phyloP scores from a whole-genome alignment of 1,140 invertebrate genomes.

The Drosophila subpulchrella region DNA sequence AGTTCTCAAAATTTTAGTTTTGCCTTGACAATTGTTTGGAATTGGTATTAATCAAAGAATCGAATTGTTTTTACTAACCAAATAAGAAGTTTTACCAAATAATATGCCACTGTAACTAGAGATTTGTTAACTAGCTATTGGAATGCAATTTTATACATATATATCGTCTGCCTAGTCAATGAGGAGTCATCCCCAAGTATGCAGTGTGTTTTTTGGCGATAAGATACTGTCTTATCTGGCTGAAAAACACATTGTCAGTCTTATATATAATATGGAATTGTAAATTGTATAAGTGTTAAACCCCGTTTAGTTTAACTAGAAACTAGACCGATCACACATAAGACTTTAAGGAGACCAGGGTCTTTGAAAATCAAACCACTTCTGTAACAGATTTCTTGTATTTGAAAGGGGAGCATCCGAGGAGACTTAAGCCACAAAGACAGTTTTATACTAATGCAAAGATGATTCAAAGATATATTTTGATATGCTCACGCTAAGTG shows the following conservation, averaged over 20 bases:
- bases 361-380: constrained; percentile 18
- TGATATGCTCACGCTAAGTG: constrained; percentile 63
- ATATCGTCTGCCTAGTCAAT: constrained; percentile 49
- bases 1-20: constrained; percentile 32
- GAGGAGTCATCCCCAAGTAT: constrained; percentile 26
- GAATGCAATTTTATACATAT: constrained; percentile 17
- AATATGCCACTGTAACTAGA: constrained; percentile 39
- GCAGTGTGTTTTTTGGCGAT: constrained; percentile 22
- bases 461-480: constrained; percentile 58
- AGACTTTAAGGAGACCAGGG: constrained; percentile 28
- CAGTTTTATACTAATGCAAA: constrained; percentile 53
- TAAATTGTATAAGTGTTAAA: constrained; percentile 39
- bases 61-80: constrained; percentile 34
- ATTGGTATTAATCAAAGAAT: constrained; percentile 11
- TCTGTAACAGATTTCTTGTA: constrained; percentile 12
- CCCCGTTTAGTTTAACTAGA: constrained; percentile 25
- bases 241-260: constrained; percentile 27
- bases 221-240: constrained; percentile 30
- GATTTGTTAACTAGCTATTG: constrained; percentile 43
- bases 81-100: constrained; percentile 45
- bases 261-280: constrained; percentile 31
- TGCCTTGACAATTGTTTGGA: constrained; percentile 22
- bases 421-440: constrained; percentile 58
- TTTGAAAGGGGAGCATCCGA: constrained; percentile 2
- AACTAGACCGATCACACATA: constrained; percentile 32